Evolutionary conservation across 2,113 vertebrate genomes (phyloP), one percentile per base, ranked within the genome.

Genomic region (Pollachius pollachius): DNA sequence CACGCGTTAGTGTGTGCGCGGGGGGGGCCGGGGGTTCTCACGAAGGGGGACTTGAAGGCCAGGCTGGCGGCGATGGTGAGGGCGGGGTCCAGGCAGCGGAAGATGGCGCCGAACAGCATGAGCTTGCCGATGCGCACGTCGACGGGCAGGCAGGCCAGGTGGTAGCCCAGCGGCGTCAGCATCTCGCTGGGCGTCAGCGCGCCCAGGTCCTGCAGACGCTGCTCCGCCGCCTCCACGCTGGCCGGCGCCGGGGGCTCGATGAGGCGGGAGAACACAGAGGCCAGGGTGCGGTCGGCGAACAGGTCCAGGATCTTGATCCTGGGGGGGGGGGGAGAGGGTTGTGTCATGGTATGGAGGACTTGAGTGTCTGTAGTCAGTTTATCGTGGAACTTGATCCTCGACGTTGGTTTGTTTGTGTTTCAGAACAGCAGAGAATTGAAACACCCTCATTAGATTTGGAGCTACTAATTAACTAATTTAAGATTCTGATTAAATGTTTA

Each of bases 41-140:
- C 97, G 72, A 99, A 99, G 65, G 97, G 97, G 0, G 95, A 96
- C 84, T 97, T 99, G 74, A 96, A 97, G 77, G 97, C 96, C 83
- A 98, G 91, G 69, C 97, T 97, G 83, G 96, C 96, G 34, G 97
- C 97, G 62, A 99, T 99, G 69, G 97, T 99, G 65, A 99, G 93
- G 0, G 95, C 95, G 11, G 97, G 95, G 79, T 99, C 97, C 62
- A 99, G 91, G 84, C 97, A 99, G 80, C 96, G 96, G 89, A 99
- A 99, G 59, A 99, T 99, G 72, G 96, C 94, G 2, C 97, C 97
- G 21, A 99, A 96, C 3, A 99, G 89, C 95, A 99, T 98, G 30
- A 99, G 92, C 34, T 99, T 99, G 21, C 97, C 97, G 7, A 99
- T 97, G 77, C 97, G 94, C 74, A 99, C 96, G 68, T 99, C 97